These are phyloP conservation scores for Bovichtus diacanthus DNA, from an alignment of 2,797 vertebrate species.

Conservation along the genomic window DNA sequence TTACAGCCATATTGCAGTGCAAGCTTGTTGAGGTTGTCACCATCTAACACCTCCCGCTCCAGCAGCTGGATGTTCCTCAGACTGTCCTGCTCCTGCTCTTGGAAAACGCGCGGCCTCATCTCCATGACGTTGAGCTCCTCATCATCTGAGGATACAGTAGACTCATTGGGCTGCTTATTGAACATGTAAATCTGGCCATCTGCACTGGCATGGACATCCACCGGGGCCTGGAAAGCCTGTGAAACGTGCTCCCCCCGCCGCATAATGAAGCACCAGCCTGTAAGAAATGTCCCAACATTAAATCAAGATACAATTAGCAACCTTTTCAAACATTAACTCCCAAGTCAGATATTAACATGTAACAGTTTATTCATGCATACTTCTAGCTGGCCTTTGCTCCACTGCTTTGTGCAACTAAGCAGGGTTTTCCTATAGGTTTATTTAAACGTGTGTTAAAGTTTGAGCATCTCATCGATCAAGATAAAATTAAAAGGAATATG, in stretches of 20 bases:
- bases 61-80: slow-evolving; percentile 83
- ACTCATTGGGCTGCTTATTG: slow-evolving; percentile 75
- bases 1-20: slow-evolving; percentile 96
- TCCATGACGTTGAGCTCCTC: slow-evolving; percentile 85
- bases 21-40: slow-evolving; percentile 93
- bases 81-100: slow-evolving; percentile 56
- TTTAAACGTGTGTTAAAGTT: background rate
- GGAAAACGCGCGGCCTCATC: slow-evolving; percentile 77
- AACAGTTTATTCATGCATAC: background rate
- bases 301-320: background rate
- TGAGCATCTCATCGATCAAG: background rate
- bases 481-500: background rate
- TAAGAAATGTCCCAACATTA: slow-evolving; percentile 16
- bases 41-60: slow-evolving; percentile 86
- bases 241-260: slow-evolving; percentile 83
- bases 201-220: slow-evolving; percentile 85
- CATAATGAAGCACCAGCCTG: slow-evolving; percentile 77
- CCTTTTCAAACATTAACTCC: background rate
- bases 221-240: slow-evolving; percentile 90
- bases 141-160: slow-evolving; percentile 84
- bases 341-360: background rate
- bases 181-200: slow-evolving; percentile 92
- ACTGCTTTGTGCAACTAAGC: background rate
- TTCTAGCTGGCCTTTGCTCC: background rate
- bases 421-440: background rate